phyloP scores from a whole-genome alignment of 2,113 vertebrate species.

The Charadrius vociferus region DNA sequence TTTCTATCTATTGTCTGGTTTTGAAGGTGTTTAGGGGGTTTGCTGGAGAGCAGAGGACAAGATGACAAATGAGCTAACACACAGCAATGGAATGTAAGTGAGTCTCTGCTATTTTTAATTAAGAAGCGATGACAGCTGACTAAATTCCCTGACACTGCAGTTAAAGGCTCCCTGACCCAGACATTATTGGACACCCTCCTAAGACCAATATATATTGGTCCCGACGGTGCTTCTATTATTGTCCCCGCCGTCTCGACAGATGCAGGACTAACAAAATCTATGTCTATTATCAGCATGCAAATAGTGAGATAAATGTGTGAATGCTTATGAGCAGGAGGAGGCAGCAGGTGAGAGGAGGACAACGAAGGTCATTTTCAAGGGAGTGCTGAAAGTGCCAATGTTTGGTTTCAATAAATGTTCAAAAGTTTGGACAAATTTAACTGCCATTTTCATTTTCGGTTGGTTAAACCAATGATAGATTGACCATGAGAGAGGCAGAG shows the following conservation, averaged over 20 bases:
- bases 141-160: conserved; percentile 70
- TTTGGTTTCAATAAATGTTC: not conserved
- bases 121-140: conserved; percentile 76
- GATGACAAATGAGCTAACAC: conserved; percentile 18
- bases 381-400: not conserved
- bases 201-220: not conserved
- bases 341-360: conserved; percentile 45
- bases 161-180: conserved; percentile 72
- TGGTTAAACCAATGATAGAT: not conserved
- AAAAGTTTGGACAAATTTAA: not conserved
- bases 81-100: conserved; percentile 43
- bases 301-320: not conserved
- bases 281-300: conserved; percentile 30
- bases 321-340: conserved; percentile 12
- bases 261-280: conserved; percentile 37
- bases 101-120: conserved; percentile 75
- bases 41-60: conserved; percentile 28
- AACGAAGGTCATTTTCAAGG: conserved; percentile 1
- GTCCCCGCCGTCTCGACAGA: conserved; percentile 45
- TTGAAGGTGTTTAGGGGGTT: not conserved
- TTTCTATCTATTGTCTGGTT: not conserved
- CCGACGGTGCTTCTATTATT: conserved; percentile 34
- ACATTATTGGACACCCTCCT: conserved; percentile 44
- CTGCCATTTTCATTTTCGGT: not conserved
- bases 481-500: not conserved